Base-by-base conservation (phyloP, 2,888 invertebrate species). In the Drosophila kokeensis region DNA sequence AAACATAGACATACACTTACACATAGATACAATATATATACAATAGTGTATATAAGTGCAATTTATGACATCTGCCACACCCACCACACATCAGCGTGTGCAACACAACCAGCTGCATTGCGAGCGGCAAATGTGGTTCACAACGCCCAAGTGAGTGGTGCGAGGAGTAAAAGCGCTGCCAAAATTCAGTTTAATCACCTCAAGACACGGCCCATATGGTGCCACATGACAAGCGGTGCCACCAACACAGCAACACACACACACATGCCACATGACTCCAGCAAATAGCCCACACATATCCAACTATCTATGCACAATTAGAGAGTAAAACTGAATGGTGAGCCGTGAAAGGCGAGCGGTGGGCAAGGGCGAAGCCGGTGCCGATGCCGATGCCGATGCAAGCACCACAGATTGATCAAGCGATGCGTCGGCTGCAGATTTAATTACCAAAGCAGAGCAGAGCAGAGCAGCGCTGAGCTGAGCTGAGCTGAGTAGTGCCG, bases 111-210 rank as follows among this genome's bases (percentile, higher is more conserved):
- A 70, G 71, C 76, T 67, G 68, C 59, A 69, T 63, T 50, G 60
- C 45, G 36, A 72, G 59, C 57, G 57, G 63, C 48, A 58, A 79
- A 79, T 79, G 65, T 79, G 76, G 81, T 76, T 72, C 76, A 62
- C 45, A 74, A 69, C 57, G 77, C 59, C 82, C 57, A 80, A 32
- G 57, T 32, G 55, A 55, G n/a, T 42, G 3, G 45, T 61, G 34
- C 55, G 40, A 54, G 58, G 32, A 58, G 68, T 76, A 76, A 85
- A 82, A 89, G 88, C 75, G 82, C 69, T 84, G 88, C 85, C 79
- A 82, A 84, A 85, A 86, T 90, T 74, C 74, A 88, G 90, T 84
- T 84, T 86, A 84, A 90, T 86, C 90, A 84, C 90, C 89, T 90
- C 81, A 69, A 79, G 83, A 79, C 50, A 52, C 73, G 40, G 77